phyloP scores from a whole-genome alignment of 2,888 invertebrate species.

The Leptothorax acervorum region DNA sequence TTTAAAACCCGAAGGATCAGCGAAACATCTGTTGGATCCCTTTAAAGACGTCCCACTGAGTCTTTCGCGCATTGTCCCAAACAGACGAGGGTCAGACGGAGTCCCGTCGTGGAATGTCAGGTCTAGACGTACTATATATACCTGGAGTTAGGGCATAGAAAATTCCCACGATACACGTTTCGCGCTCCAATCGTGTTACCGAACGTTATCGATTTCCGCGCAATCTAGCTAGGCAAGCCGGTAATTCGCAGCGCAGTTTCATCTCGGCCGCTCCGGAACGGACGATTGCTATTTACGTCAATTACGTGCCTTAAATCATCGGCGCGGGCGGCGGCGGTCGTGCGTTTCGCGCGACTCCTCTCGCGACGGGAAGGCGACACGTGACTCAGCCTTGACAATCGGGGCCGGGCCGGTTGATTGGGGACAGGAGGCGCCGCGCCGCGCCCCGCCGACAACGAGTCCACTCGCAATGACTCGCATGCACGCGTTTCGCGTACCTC shows the following conservation, averaged over 20 bases:
- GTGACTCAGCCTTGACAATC: slow-evolving; percentile 73
- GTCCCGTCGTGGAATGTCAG: no score
- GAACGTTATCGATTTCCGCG: background rate
- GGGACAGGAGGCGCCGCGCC: background rate
- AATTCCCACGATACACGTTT: background rate
- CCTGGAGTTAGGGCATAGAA: background rate
- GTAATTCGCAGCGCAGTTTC: background rate
- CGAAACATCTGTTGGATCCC: background rate
- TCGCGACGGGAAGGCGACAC: slow-evolving; percentile 49
- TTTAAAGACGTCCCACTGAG: background rate
- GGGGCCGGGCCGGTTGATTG: slow-evolving; percentile 30
- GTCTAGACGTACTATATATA: no score
- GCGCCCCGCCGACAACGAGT: no score
- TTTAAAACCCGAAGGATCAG: background rate
- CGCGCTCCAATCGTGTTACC: background rate
- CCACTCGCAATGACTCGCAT: no score
- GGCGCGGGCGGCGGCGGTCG: background rate
- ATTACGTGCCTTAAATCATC: background rate
- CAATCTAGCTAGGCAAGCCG: background rate
- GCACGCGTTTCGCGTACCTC: background rate
- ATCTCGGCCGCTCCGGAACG: background rate
- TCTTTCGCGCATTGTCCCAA: background rate
- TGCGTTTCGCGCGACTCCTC: background rate
- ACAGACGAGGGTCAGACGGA: background rate
- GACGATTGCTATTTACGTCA: background rate